phyloP scores from a whole-genome alignment of 37 sponge, comb jelly and placozoan species.

The Aplysina aerophoba region DNA sequence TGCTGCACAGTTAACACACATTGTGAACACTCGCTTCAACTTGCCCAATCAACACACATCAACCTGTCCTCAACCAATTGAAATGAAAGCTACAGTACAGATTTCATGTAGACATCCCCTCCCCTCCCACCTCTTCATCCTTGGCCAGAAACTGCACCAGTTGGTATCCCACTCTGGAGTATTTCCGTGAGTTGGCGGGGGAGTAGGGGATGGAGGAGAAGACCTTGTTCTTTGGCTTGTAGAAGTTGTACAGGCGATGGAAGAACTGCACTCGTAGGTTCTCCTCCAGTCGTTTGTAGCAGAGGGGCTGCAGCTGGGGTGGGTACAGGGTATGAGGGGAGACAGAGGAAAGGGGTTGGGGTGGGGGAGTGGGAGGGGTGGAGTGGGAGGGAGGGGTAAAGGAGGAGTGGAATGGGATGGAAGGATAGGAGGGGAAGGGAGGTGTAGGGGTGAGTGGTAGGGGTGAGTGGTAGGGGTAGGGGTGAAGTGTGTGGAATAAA shows the following conservation, averaged over 20 bases:
- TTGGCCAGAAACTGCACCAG: conserved; percentile 66
- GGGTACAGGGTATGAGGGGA: no score
- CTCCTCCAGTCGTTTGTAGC: conserved; percentile 39
- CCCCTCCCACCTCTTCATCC: conserved; percentile 47
- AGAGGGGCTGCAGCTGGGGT: conserved; percentile 15
- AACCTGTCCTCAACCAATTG: no score
- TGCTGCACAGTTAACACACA: no score
- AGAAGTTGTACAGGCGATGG: conserved; percentile 74
- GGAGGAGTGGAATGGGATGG: not conserved
- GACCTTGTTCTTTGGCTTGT: conserved; percentile 67
- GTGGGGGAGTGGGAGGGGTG: no score
- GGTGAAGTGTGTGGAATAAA: no score
- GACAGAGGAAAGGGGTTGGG: not conserved
- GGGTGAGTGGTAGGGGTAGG: no score
- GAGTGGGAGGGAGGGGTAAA: not conserved
- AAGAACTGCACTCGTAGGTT: conserved; percentile 57
- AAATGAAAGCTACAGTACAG: no score
- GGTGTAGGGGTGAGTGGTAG: not conserved
- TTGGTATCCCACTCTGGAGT: conserved; percentile 68
- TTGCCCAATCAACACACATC: no score
- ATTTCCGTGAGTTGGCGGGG: conserved; percentile 39
- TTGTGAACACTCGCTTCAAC: no score
- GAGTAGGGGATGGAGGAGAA: conserved; percentile 59
- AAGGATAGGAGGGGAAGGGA: not conserved
- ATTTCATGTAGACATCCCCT: no score